Conservation (phyloP, 1,140 invertebrate species). For the Anastrepha obliqua region DNA sequence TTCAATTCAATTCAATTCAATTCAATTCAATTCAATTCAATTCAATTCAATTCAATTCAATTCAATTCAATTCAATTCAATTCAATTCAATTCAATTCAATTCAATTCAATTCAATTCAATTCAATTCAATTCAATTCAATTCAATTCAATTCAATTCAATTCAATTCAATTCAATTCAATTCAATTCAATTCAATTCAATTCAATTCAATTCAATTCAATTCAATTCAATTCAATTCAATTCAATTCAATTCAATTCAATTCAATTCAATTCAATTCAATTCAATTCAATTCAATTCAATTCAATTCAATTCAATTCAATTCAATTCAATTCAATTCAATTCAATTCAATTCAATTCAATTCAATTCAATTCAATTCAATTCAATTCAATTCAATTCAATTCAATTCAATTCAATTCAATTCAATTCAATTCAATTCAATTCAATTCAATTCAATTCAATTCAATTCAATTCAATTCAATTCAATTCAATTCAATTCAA, state of each 20-base stretch:
- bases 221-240: conserved; percentile 57
- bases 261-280: conserved; percentile 55
- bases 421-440: conserved; percentile 53
- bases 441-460: conserved; percentile 47
- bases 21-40: conserved; percentile 54
- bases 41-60: conserved; percentile 51
- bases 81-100: too few species aligned
- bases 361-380: background rate
- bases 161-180: conserved; percentile 7
- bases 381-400: conserved; percentile 54
- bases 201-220: conserved; percentile 56
- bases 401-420: conserved; percentile 57
- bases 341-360: conserved; percentile 56
- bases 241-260: conserved; percentile 49
- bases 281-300: conserved; percentile 55
- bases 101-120: conserved; percentile 49
- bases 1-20: conserved; percentile 55
- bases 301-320: conserved; percentile 55
- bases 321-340: conserved; percentile 53
- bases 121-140: conserved; percentile 55
- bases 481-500: conserved; percentile 54
- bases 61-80: conserved; percentile 54
- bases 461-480: conserved; percentile 45
- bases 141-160: conserved; percentile 56
- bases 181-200: conserved; percentile 57